These are phyloP conservation scores for Sphenopsis melanotis DNA, from an alignment of 2,797 vertebrate genomes.

Conservation along the genomic window DNA sequence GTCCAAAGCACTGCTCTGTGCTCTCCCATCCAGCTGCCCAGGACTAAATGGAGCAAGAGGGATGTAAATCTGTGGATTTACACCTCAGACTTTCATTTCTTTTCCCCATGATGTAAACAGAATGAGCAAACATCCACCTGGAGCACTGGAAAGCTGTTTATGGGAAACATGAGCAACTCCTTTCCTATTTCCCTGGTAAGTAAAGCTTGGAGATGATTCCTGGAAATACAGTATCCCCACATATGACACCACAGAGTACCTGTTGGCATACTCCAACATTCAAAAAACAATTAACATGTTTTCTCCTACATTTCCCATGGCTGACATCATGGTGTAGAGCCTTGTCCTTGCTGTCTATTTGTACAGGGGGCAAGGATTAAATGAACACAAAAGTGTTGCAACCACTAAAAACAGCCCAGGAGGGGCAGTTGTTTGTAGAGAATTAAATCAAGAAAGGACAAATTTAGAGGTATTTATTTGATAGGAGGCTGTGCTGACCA, in stretches of 20 bases:
- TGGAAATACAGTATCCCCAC: not conserved
- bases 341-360: not conserved
- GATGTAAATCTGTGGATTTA: not conserved
- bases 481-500: not conserved
- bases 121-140: not conserved
- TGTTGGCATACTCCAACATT: not conserved
- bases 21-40: not conserved
- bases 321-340: fast-evolving
- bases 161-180: not conserved
- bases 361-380: not conserved
- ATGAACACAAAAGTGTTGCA: not conserved
- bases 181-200: not conserved
- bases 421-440: not conserved
- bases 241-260: not conserved
- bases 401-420: not conserved
- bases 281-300: not conserved
- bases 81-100: conserved; percentile 3
- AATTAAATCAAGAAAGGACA: not conserved
- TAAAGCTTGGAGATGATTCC: not conserved
- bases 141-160: not conserved
- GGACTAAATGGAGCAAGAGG: not conserved
- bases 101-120: not conserved
- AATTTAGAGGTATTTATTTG: not conserved
- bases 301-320: not conserved
- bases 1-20: not conserved